Conservation (phyloP, 2,888 invertebrate species). For the Eristalis arbustorum region DNA sequence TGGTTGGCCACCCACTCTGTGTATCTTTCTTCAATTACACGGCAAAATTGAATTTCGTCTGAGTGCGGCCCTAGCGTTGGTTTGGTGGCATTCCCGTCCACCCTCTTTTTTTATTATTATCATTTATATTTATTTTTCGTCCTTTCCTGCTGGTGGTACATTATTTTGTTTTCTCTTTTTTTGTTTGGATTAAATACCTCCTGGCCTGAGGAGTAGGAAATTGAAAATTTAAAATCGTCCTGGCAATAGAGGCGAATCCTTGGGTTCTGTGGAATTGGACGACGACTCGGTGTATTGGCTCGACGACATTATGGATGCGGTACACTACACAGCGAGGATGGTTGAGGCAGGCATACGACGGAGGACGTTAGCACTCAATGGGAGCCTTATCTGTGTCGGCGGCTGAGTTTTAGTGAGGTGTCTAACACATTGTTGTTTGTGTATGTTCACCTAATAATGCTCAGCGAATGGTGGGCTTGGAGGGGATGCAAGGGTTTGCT, state of each 20-base stretch:
- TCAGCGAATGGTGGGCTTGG: not conserved
- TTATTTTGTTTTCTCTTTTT: constrained; percentile 7
- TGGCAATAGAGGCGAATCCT: constrained; percentile 44
- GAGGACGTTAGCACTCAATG: constrained; percentile 8
- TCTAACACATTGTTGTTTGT: constrained; percentile 8
- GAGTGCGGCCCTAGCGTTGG: constrained; percentile 54
- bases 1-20: constrained; percentile 1
- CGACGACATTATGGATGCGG: not conserved
- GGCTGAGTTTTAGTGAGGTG: not conserved
- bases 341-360: not conserved
- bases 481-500: not conserved
- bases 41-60: constrained; percentile 65
- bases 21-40: constrained; percentile 59
- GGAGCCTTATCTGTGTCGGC: not conserved
- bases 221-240: constrained; percentile 66
- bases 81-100: constrained; percentile 44
- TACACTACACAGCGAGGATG: not conserved
- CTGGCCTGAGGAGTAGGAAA: constrained; percentile 54
- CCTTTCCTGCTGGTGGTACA: constrained; percentile 5
- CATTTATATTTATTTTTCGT: constrained; percentile 51
- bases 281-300: not conserved
- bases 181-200: constrained; percentile 34
- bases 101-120: constrained; percentile 44
- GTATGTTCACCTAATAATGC: constrained; percentile 3
- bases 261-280: constrained; percentile 19